Conservation (phyloP, 2,113 vertebrate species). For the Meriones unguiculatus region DNA sequence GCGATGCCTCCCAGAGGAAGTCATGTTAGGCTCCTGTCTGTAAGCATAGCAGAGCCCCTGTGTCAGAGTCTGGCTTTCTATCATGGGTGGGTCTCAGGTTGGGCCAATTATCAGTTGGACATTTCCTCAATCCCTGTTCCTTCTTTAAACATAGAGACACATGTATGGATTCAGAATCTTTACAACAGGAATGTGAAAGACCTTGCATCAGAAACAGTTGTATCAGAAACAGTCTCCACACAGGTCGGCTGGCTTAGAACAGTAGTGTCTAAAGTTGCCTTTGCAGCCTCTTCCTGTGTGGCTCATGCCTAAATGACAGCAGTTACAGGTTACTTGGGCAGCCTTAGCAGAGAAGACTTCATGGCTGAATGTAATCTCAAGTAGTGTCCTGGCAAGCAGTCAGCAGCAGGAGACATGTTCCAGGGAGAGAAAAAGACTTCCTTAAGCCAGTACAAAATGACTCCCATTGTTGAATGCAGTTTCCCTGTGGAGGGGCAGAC, state of each 20-base stretch:
- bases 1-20: too few relatives aligned
- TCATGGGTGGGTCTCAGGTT: too few relatives aligned
- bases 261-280: background rate
- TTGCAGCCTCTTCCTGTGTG: background rate
- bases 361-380: constrained; percentile 39
- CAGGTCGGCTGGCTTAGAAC: background rate
- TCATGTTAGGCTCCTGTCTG: too few relatives aligned
- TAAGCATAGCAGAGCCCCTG: too few relatives aligned
- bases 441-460: constrained; percentile 58
- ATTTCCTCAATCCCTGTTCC: too few relatives aligned
- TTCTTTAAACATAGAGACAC: background rate
- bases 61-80: too few relatives aligned
- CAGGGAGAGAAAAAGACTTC: constrained; percentile 22
- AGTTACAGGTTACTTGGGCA: background rate
- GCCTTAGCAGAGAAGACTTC: background rate
- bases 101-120: too few relatives aligned
- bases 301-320: background rate
- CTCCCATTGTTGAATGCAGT: constrained; percentile 38
- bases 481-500: background rate
- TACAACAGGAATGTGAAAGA: background rate
- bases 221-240: background rate
- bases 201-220: background rate
- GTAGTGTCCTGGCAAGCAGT: background rate
- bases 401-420: constrained; percentile 52
- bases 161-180: background rate